These are phyloP conservation scores for Pseudopipra pipra DNA, from an alignment of 2,113 vertebrate species.

Conservation along the genomic window DNA sequence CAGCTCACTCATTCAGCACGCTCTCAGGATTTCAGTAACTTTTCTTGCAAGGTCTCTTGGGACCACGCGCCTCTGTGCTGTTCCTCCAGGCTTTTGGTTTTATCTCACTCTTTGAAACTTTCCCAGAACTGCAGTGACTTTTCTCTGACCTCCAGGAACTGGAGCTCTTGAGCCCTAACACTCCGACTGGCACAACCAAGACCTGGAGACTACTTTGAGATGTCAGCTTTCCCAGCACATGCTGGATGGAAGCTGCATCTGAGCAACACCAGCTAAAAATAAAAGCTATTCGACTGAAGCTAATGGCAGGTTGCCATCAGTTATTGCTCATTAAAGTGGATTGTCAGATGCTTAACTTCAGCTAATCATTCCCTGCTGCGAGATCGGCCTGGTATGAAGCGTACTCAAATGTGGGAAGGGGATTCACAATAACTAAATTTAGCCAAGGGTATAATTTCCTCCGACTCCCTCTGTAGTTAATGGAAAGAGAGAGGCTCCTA, in stretches of 20 bases:
- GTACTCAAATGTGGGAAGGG: constrained; percentile 44
- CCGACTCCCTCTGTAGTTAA: constrained; percentile 52
- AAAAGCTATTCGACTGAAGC: constrained; percentile 57
- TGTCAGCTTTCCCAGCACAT: constrained; percentile 53
- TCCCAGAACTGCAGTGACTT: constrained; percentile 54
- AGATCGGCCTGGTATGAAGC: constrained; percentile 9
- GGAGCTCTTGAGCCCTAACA: constrained; percentile 35
- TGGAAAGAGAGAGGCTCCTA: constrained; percentile 32
- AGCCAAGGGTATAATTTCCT: constrained; percentile 43
- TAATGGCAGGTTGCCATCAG: constrained; percentile 47
- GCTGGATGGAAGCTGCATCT: constrained; percentile 40
- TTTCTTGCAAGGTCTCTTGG: constrained; percentile 19
- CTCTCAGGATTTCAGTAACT: constrained; percentile 40
- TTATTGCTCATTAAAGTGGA: constrained; percentile 66
- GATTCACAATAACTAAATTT: constrained; percentile 53
- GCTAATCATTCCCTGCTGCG: constrained; percentile 61
- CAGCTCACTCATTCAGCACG: background rate
- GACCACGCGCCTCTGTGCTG: background rate
- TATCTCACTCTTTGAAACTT: constrained; percentile 60
- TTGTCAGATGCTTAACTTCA: constrained; percentile 62
- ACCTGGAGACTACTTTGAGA: constrained; percentile 54
- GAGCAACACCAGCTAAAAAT: constrained; percentile 64
- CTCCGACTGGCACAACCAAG: constrained; percentile 50
- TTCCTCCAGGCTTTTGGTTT: constrained; percentile 48
- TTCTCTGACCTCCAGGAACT: constrained; percentile 29